Conservation (phyloP, 2,888 invertebrate species). For the Amphiduros pacificus region DNA sequence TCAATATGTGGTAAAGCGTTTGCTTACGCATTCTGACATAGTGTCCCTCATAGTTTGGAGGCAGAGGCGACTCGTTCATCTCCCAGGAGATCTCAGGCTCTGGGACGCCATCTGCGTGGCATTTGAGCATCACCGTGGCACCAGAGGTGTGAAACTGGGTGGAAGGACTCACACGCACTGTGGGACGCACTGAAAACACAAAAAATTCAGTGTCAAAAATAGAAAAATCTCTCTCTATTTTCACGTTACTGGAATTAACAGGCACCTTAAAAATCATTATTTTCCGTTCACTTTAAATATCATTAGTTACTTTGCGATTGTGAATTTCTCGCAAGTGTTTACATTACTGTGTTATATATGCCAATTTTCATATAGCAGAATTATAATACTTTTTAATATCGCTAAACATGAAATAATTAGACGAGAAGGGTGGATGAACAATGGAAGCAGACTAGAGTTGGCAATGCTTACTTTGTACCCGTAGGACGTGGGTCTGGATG, state of each 20-base stretch:
- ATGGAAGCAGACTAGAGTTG: too few species aligned
- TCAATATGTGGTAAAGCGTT: too few species aligned
- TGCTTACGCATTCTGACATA: constrained; percentile 9
- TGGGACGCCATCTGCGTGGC: constrained; percentile 76
- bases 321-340: too few species aligned
- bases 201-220: background rate
- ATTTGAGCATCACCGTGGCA: constrained; percentile 71
- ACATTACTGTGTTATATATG: too few species aligned
- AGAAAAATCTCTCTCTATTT: background rate
- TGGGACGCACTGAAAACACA: constrained; percentile 68
- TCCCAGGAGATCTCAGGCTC: constrained; percentile 72
- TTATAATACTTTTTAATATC: too few species aligned
- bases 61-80: constrained; percentile 66
- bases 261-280: too few species aligned
- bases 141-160: constrained; percentile 72
- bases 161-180: constrained; percentile 73
- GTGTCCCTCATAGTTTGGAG: constrained; percentile 21
- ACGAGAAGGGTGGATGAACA: too few species aligned
- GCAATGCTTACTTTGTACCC: constrained; percentile 75
- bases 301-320: too few species aligned
- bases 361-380: too few species aligned
- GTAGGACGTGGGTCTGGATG: constrained; percentile 74
- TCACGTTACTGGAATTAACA: too few species aligned
- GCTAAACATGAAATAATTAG: too few species aligned
- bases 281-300: too few species aligned